Evolutionary conservation across 2,113 vertebrate genomes (phyloP), one percentile per base, ranked within the genome.

Genomic region (Cyprinodon tularosa): DNA sequence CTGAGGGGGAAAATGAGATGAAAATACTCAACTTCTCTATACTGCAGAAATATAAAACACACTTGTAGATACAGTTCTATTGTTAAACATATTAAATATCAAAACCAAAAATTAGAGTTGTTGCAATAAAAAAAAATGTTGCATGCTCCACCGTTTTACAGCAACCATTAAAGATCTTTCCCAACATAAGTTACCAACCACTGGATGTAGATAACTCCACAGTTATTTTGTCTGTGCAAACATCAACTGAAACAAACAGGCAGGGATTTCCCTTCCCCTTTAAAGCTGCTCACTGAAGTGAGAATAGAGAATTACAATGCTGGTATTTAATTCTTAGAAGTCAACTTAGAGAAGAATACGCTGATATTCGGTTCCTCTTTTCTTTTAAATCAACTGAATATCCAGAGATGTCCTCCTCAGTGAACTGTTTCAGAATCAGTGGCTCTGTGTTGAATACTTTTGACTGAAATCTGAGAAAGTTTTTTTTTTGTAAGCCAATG

Each of bases 1-100:
- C 97, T 98, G 77, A 0, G 0, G 69, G 11, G 29, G 14, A 3
- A 2, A 37, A 74, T 29, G 12, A 61, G 2, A 57, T 57, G 29
- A n/a, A 62, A 17, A 13, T 39, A 4, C n/a, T 57, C 2, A 39
- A 50, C 48, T 47, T 38, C 9, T 29, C 53, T 15, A 13, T 12
- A 12, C n/a, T 11, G 22, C 68, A 61, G 66, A 50, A 47, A 15
- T 8, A n/a, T 20, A n/a, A n/a, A 57, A 57, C n/a, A 0, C 48
- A 50, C 2, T 20, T 53, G 7, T 20, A n/a, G 4, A 57, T 57
- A 57, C 50, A 57, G 2, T 3, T 53, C 50, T 53, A 2, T 3
- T 17, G 17, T 53, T n/a, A 53, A 53, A 53, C 8, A 9, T 53
- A 14, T 3, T 57, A 57, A 57, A 57, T n/a, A 57, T 57, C 10